phyloP scores from a whole-genome alignment of 2,113 vertebrate genomes.

The Patagioenas fasciata region DNA sequence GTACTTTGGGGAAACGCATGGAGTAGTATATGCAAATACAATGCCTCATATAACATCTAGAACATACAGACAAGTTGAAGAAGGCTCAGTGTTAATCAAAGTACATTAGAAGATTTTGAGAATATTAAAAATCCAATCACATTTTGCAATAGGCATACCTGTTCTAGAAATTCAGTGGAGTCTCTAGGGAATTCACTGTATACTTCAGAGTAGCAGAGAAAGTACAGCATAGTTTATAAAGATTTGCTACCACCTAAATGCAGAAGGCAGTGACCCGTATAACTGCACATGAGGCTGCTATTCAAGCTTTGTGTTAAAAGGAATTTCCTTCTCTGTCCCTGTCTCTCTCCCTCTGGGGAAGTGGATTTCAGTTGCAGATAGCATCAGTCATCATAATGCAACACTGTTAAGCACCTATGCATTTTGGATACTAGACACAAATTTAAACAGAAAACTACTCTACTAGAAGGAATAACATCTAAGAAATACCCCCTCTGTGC shows the following conservation, averaged over 20 bases:
- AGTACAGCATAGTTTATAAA: not conserved
- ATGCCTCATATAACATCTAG: slow-evolving; percentile 1
- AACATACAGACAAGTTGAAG: slow-evolving; percentile 6
- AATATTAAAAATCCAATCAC: slow-evolving; percentile 13
- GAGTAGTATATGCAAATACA: slow-evolving; percentile 3
- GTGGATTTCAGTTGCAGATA: slow-evolving; percentile 19
- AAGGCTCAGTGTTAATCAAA: slow-evolving; percentile 17
- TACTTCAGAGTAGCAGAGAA: not conserved
- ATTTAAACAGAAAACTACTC: not conserved
- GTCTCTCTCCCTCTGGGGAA: not conserved
- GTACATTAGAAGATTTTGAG: not conserved
- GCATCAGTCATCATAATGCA: not conserved
- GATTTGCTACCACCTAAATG: slow-evolving; percentile 37
- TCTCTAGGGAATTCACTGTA: not conserved
- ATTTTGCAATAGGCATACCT: slow-evolving; percentile 2
- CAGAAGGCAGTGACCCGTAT: slow-evolving; percentile 23
- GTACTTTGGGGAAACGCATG: not conserved
- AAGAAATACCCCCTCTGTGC: not conserved
- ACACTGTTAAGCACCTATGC: not conserved
- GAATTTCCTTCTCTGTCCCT: not conserved
- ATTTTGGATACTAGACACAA: not conserved
- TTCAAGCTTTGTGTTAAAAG: slow-evolving; percentile 4
- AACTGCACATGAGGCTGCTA: slow-evolving; percentile 6
- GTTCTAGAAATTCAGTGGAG: slow-evolving; percentile 26
- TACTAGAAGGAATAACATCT: not conserved